Base-by-base conservation (phyloP, 2,113 vertebrate species). In the Puntigrus tetrazona region DNA sequence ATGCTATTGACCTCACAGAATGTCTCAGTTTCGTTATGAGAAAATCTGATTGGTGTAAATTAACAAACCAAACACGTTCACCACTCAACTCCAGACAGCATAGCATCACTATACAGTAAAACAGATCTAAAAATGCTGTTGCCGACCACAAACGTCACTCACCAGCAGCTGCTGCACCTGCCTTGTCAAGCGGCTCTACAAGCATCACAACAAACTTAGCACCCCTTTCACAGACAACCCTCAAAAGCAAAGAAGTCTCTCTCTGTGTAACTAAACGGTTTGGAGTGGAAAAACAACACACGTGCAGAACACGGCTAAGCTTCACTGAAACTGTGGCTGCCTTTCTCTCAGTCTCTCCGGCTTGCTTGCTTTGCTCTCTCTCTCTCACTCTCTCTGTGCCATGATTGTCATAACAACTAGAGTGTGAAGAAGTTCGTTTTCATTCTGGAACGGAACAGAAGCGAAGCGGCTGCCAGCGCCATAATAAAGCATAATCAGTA, bases 401-500 rank as follows among this genome's bases (percentile, higher is more conserved):
- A 96, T 96, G 95, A 97, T 96, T 95, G 96, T 95, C 96, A 97
- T 95, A 95, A 96, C 96, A 96, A 96, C 95, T 96, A 94, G 95
- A 95, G 95, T 95, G 92, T 95, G 95, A 96, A 97, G 97, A 97
- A 97, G 95, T 88, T 88, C 78, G 47, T 55, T 96, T 95, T 96
- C 94, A 76, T 75, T 84, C 95, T 95, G 94, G 95, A 96, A 97
- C 96, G 96, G 97, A 97, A 97, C 95, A 97, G 95, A 97, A 99
- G 98, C 95, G 96, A 97, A 97, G 97, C 97, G 97, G 97, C 97
- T 98, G 97, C 96, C 96, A 95, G 96, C 95, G 95, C 96, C 96
- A 97, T 98, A 99, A 99, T 98, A 97, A 99, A 97, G 95, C 95
- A 95, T 98, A 98, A 99, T 99, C 97, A 99, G 97, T 98, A 98